Evolutionary conservation across 2,113 vertebrate genomes (phyloP).

Genomic region (Gymnobelideus leadbeateri): DNA sequence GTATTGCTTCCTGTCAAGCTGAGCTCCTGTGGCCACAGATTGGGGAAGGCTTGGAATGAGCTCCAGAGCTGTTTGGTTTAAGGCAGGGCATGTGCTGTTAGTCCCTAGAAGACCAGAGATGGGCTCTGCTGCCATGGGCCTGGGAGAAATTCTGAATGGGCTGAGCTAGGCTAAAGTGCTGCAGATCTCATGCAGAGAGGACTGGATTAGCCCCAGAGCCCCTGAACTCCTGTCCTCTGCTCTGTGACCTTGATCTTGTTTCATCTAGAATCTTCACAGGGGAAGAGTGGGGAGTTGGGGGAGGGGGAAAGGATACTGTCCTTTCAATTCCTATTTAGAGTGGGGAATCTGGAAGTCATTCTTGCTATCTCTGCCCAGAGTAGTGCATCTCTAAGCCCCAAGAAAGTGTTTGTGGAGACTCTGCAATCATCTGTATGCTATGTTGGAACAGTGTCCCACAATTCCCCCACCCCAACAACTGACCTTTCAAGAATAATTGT

Average conservation of each 20-base stretch:
- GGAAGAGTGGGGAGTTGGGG: not conserved
- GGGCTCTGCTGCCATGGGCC: too few relatives aligned
- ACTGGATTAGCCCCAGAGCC: too few relatives aligned
- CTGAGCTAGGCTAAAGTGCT: not conserved
- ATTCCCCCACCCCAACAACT: not conserved
- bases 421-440: not conserved
- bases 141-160: not conserved
- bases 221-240: not conserved
- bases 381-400: not conserved
- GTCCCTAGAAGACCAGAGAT: too few relatives aligned
- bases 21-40: too few relatives aligned
- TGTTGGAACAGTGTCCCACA: not conserved
- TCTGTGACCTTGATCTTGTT: not conserved
- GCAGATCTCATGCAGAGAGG: not conserved
- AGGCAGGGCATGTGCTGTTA: too few relatives aligned
- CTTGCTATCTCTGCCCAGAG: not conserved
- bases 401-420: not conserved
- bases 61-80: not conserved
- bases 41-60: too few relatives aligned
- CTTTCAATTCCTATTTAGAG: not conserved
- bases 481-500: not conserved
- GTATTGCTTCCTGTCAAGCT: too few relatives aligned
- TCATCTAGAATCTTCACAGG: not conserved
- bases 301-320: not conserved
- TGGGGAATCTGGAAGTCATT: not conserved